Conservation (phyloP, 1,140 invertebrate species). For the Orius insidiosus region DNA sequence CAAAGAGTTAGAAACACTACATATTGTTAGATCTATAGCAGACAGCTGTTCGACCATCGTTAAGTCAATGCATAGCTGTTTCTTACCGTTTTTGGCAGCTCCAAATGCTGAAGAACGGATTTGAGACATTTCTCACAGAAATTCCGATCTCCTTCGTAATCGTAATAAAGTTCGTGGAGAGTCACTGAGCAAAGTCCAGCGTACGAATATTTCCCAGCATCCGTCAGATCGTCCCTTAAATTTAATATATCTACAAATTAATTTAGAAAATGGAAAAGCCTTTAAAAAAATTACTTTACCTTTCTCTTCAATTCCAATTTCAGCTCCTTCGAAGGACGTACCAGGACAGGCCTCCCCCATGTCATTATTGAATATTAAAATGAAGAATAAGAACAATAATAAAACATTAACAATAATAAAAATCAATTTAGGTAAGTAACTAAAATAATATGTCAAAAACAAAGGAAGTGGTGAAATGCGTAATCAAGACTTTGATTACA, state of each 20-base stretch:
- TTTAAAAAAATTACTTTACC: constrained; percentile 1
- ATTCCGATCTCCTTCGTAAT: constrained; percentile 5
- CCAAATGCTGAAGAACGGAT: constrained; percentile 11
- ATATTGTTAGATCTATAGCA: too few relatives aligned
- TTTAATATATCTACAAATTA: constrained; percentile 12
- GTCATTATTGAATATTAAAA: too few relatives aligned
- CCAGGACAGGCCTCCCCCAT: too few relatives aligned
- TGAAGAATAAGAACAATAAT: too few relatives aligned
- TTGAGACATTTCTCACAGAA: constrained; percentile 12
- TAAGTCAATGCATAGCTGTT: too few relatives aligned
- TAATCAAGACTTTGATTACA: too few relatives aligned
- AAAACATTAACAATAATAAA: too few relatives aligned
- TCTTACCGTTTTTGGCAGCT: constrained; percentile 11
- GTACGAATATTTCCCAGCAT: constrained; percentile 16
- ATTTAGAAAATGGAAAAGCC: background rate
- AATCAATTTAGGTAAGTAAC: too few relatives aligned
- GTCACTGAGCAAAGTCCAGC: constrained; percentile 13
- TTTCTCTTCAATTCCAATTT: constrained; percentile 9
- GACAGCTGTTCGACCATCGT: too few relatives aligned
- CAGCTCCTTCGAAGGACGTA: constrained; percentile 2
- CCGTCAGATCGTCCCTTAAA: constrained; percentile 7
- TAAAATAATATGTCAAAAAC: too few relatives aligned
- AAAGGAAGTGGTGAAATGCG: too few relatives aligned
- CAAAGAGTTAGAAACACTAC: too few relatives aligned
- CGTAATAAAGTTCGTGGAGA: constrained; percentile 11